Conservation (phyloP, 2,797 vertebrate genomes). For the Leuciscus waleckii region DNA sequence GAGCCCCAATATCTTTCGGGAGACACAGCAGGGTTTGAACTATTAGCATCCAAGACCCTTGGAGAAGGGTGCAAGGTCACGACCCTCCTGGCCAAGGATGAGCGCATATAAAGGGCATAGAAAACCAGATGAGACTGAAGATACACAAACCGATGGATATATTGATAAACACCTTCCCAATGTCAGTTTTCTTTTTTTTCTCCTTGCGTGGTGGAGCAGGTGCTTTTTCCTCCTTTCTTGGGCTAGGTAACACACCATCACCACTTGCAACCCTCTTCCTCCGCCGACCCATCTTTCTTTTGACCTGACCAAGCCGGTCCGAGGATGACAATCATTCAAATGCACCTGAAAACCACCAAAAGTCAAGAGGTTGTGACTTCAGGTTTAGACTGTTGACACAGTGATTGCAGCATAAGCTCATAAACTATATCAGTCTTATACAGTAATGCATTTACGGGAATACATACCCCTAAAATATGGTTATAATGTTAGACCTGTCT, state of each 20-base stretch:
- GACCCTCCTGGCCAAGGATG: conserved; percentile 78
- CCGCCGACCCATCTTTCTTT: conserved; percentile 79
- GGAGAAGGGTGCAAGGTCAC: conserved; percentile 83
- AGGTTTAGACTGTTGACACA: not conserved
- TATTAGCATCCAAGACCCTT: conserved; percentile 76
- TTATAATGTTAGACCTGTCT: not conserved
- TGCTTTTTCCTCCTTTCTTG: conserved; percentile 78
- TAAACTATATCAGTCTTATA: not conserved
- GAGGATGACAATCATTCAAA: conserved; percentile 29
- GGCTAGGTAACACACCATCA: conserved; percentile 70
- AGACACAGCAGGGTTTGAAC: conserved; percentile 78
- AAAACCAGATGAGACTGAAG: conserved; percentile 86
- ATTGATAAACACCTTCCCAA: conserved; percentile 83
- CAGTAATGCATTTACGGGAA: not conserved
- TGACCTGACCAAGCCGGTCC: conserved; percentile 9
- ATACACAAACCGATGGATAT: conserved; percentile 83
- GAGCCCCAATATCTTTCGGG: conserved; percentile 91
- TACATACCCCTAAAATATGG: not conserved
- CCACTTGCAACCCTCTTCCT: conserved; percentile 77
- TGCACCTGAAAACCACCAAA: conserved; percentile 4
- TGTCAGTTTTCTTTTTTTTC: conserved; percentile 82
- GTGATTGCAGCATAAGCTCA: not conserved
- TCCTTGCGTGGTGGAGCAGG: conserved; percentile 75
- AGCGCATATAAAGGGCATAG: conserved; percentile 81
- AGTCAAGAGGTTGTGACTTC: not conserved